A percentile compares a stretch with the other conserved stretches of the same genome.
Conservation (phyloP, 2,888 invertebrate species). For the Aleiodes alternator region DNA sequence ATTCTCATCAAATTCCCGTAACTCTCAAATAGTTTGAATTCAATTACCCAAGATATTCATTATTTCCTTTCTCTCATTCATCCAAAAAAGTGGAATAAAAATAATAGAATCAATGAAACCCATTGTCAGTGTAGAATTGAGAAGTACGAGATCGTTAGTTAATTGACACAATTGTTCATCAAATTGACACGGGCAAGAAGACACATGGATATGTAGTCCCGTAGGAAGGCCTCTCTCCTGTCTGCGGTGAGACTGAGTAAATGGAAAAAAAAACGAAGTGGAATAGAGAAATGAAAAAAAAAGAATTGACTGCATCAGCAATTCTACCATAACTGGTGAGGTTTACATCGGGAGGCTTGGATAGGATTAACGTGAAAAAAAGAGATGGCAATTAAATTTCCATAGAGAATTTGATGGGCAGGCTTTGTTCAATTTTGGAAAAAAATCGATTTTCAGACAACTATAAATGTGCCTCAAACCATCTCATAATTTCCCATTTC, state of each 20-base stretch:
- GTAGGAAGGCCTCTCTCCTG: background rate
- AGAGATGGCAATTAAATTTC: constrained; percentile 63
- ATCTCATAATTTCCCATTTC: too few species aligned
- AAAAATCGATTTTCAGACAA: constrained; percentile 47
- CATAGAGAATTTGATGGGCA: constrained; percentile 57
- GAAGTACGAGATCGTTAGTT: too few species aligned
- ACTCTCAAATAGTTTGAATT: too few species aligned
- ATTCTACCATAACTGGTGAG: background rate
- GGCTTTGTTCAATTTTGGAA: constrained; percentile 45
- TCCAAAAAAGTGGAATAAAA: too few species aligned
- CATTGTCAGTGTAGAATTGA: too few species aligned
- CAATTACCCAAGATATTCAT: too few species aligned
- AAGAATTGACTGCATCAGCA: background rate
- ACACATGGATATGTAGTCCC: too few species aligned
- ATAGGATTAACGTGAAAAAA: constrained; percentile 49
- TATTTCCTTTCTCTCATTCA: too few species aligned
- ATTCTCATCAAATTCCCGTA: too few species aligned
- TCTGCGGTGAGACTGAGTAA: constrained; percentile 6
- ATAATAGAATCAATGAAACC: too few species aligned
- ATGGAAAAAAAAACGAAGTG: background rate
- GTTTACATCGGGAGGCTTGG: constrained; percentile 57
- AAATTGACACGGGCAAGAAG: too few species aligned
- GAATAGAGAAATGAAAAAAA: constrained; percentile 1
- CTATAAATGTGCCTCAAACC: background rate
- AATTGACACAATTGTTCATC: too few species aligned